Evolutionary conservation across 2,888 invertebrate genomes (phyloP), one percentile per base, ranked within the genome.

Genomic region (Athalia circularis): DNA sequence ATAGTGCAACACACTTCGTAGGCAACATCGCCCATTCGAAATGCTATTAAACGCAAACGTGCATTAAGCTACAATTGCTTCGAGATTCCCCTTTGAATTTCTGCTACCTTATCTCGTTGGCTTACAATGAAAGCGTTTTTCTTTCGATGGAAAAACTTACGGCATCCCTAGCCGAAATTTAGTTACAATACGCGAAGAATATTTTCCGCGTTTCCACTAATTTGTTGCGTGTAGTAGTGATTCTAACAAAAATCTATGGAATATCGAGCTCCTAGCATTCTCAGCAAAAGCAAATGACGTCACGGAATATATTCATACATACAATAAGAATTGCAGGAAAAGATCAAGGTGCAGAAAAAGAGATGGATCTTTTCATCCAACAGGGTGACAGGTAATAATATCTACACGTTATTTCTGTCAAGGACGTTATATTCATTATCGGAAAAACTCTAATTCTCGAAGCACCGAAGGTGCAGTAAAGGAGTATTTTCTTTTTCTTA

Each of bases 41-140:
- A 29, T 8, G 47, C 13, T 15, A 48, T 67, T 29, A 9, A 67
- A 67, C 50, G 50, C 52, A 67, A 43, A 43, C 57, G 5, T 48
- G n/a, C 43, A 54, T 70, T 6, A 57, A n/a, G 45, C 29, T 57
- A 45, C 54, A 70, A 70, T 68, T n/a, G 4, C 43, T 5, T 57
- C n/a, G 43, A 45, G 57, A 45, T 70, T 13, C 3, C 62, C n/a
- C 5, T 11, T 11, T 54, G n/a, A 57, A 70, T 54, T 70, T 57
- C 70, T 57, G 13, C 7, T 70, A n/a, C 54, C 29, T 43, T 54
- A 70, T 43, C 57, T 50, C 68, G 11, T 57, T n/a, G 57, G 54
- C 54, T 54, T 45, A 29, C 29, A 29, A 45, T 70, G 11, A 15
- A 54, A 52, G 50, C 29, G 13, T 29, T 68, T 43, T n/a, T 7